A percentile compares a stretch with the other conserved stretches of the same genome.
Evolutionary conservation across 2,888 invertebrate genomes (phyloP).

Genomic region (Myopa tessellatipennis): DNA sequence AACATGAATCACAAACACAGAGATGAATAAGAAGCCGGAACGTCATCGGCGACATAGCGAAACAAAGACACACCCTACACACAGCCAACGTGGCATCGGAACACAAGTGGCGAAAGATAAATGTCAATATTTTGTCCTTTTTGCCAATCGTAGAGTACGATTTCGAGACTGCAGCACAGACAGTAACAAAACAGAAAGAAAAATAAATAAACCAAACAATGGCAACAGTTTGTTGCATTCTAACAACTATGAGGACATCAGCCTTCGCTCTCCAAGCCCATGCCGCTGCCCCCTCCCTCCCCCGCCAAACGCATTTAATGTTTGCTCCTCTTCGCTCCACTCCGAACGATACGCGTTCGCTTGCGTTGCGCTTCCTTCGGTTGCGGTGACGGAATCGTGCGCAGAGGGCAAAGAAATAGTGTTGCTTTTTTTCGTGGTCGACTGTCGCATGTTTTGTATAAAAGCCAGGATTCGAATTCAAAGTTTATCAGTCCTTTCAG

Average conservation of each 20-base stretch:
- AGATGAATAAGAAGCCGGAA: too few relatives aligned
- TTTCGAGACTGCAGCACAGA: not conserved
- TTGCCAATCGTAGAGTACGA: not conserved
- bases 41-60: too few relatives aligned
- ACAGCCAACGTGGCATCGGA: too few relatives aligned
- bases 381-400: slow-evolving; percentile 18
- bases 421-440: not conserved
- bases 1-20: too few relatives aligned
- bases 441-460: slow-evolving; percentile 33
- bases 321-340: not conserved
- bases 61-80: too few relatives aligned
- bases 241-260: not conserved
- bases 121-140: not conserved
- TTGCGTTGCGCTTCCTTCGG: not conserved
- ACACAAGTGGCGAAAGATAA: not conserved
- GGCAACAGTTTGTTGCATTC: slow-evolving; percentile 29
- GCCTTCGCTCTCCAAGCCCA: not conserved
- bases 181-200: not conserved
- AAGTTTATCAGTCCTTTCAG: slow-evolving; percentile 41
- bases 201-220: not conserved
- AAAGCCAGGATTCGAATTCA: slow-evolving; percentile 38
- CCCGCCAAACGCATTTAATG: not conserved
- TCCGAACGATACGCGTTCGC: too few relatives aligned
- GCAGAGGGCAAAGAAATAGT: slow-evolving; percentile 26
- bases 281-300: not conserved